Base-by-base conservation (phyloP, 2,797 vertebrate species). In the Lutjanus campechanus region DNA sequence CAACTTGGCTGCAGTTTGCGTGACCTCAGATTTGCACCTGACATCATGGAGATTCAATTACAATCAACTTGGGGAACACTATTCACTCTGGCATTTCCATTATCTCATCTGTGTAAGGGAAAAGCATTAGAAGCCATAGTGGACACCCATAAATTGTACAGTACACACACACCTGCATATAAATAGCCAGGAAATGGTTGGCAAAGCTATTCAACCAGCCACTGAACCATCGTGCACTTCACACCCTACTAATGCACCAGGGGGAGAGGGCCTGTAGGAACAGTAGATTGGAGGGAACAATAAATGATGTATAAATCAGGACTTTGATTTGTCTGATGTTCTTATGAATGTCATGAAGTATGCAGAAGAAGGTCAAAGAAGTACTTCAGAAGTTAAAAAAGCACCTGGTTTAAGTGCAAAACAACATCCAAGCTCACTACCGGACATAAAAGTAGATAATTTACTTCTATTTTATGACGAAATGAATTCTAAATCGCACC, bases 41-140 rank as follows among this genome's bases (percentile, higher is more conserved):
- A 82, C 84, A 68, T 84, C 79, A 64, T 40, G 41, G 70, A 81
- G 73, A 85, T 86, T 83, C 87, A 84, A 91, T 85, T 89, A 89
- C 83, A 91, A 90, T 86, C 83, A 85, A 84, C 85, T 44, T 49
- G 61, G 60, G 65, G 84, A 84, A 74, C 83, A 87, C 85, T 71
- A 78, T 70, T 93, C 90, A 88, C 84, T 86, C 73, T 91, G 90
- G 86, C 90, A 92, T 88, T 88, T 91, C 90, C 85, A 93, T 93
- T 89, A 93, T 92, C 90, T 89, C 85, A 91, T 89, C 80, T 81
- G 55, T 80, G 78, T 82, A 85, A 71, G 81, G 75, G 47, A 51
- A 91, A 86, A 64, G 79, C 86, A 89, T 86, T 88, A 86, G 77
- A 85, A 70, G 79, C 78, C 71, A 76, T 54, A 53, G 76, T 70